A percentile compares a stretch with the other conserved stretches of the same genome.
These are phyloP conservation scores for Peromyscus californicus DNA, from an alignment of 2,113 vertebrate species.

Conservation along the genomic window DNA sequence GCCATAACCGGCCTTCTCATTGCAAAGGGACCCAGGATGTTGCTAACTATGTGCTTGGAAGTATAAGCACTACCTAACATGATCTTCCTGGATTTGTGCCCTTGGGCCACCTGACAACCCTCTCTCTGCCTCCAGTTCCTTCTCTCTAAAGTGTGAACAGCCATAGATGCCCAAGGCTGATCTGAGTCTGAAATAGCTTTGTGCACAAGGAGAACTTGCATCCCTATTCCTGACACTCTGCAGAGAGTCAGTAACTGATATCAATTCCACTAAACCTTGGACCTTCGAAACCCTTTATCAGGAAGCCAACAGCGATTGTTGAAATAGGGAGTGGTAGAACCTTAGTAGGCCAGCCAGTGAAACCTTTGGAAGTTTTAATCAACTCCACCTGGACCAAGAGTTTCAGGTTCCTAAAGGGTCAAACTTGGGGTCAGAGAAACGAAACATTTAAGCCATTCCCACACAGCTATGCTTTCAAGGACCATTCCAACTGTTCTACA, in stretches of 20 bases:
- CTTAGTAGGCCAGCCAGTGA: neutral
- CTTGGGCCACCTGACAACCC: too few species aligned
- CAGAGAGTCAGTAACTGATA: neutral
- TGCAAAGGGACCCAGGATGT: neutral
- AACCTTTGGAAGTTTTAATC: neutral
- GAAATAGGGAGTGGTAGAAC: neutral
- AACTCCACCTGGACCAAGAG: neutral
- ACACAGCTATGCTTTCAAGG: neutral
- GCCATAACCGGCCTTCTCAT: too few species aligned
- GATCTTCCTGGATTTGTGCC: neutral
- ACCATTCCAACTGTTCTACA: neutral
- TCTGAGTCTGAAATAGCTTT: neutral
- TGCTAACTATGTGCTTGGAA: neutral
- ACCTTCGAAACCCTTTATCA: neutral
- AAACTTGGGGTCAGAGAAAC: accelerated
- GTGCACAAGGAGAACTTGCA: neutral
- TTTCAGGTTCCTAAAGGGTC: neutral
- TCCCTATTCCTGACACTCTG: too few species aligned
- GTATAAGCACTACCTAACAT: too few species aligned
- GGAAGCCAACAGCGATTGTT: neutral
- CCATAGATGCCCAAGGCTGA: accelerated
- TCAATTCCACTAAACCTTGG: neutral
- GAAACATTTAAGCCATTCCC: neutral
- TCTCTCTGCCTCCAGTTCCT: neutral
- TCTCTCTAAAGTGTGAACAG: too few species aligned